These are phyloP conservation scores for Orthosia incerta DNA, from an alignment of 2,888 invertebrate species.

Conservation along the genomic window DNA sequence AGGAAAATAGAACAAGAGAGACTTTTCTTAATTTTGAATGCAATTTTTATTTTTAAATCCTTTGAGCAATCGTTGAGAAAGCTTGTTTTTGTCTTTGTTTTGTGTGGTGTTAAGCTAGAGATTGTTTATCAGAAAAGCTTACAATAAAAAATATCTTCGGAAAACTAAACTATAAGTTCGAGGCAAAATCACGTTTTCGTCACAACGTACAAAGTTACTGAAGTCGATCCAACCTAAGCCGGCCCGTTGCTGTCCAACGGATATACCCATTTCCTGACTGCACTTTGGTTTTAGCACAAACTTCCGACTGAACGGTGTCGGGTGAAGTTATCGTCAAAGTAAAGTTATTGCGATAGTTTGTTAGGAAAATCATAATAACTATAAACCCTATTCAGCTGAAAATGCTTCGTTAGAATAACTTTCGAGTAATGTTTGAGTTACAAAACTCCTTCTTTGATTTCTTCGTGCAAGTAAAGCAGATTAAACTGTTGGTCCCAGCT, in stretches of 20 bases:
- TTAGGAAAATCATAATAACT: conserved; percentile 30
- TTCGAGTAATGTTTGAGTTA: not conserved
- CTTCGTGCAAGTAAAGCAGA: no score
- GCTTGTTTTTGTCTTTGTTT: not conserved
- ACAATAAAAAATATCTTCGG: no score
- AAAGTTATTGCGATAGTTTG: conserved; percentile 46
- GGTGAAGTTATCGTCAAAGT: conserved; percentile 41
- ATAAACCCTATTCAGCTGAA: not conserved
- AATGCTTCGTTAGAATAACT: conserved; percentile 3
- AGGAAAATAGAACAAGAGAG: not conserved
- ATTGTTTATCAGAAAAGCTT: no score
- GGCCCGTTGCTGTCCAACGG: conserved; percentile 6
- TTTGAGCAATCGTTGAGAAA: no score
- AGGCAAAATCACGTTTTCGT: not conserved
- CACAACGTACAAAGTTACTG: not conserved
- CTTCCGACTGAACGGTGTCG: conserved; percentile 34
- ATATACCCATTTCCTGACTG: conserved; percentile 39
- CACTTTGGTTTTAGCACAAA: conserved; percentile 25
- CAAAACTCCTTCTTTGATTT: not conserved
- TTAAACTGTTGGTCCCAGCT: no score
- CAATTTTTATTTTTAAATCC: not conserved
- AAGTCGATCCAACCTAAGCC: conserved; percentile 14
- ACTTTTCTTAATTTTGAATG: not conserved
- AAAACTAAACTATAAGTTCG: no score
- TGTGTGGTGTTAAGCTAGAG: no score